Evolutionary conservation across 2,888 invertebrate species (phyloP), one percentile per base, ranked within the genome.

Genomic region (Nemurella pictetii): DNA sequence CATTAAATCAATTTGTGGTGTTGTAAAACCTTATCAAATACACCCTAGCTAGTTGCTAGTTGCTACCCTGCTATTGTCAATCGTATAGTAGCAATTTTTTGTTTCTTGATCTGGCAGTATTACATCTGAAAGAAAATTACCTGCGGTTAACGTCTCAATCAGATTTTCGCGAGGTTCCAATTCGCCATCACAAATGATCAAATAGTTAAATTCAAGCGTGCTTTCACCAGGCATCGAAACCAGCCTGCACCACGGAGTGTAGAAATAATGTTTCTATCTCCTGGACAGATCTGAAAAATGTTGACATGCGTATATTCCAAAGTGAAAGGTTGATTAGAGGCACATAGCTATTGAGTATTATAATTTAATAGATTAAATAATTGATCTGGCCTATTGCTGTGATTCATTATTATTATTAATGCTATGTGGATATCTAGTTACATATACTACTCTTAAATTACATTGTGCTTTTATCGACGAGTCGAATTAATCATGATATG

Each of bases 231-330:
- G 4, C 35, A n/a, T 35, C 35, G 12, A 35, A 35, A 35, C 35
- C 35, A 35, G 35, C 5, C 55, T 20, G 5, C 55, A 55, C 55
- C 12, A 55, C 55, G 15, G 5, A 55, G 55, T 55, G 55, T 55
- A 55, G 55, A 55, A 55, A 55, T 55, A 55, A 20, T 55, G 55
- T 55, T 55, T 55, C 55, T 55, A 55, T 55, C 55, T 55, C 55
- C 20, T 55, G 55, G 55, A 55, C 55, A 55, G 55, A 55, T 55
- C 55, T 55, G 9, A 20, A 55, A 55, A 55, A 75, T 75, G 75
- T 75, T 75, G 75, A 75, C 75, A 75, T 75, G 75, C 75, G 75
- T 75, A 75, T 32, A 32, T 32, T 5, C 55, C 55, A 75, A 75
- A 75, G 75, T 75, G 75, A 75, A 75, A 75, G 75, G 75, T 26